A percentile compares a stretch with the other conserved stretches of the same genome.
phyloP scores from a whole-genome alignment of 2,113 vertebrate genomes.

The Hirundichthys speculiger region DNA sequence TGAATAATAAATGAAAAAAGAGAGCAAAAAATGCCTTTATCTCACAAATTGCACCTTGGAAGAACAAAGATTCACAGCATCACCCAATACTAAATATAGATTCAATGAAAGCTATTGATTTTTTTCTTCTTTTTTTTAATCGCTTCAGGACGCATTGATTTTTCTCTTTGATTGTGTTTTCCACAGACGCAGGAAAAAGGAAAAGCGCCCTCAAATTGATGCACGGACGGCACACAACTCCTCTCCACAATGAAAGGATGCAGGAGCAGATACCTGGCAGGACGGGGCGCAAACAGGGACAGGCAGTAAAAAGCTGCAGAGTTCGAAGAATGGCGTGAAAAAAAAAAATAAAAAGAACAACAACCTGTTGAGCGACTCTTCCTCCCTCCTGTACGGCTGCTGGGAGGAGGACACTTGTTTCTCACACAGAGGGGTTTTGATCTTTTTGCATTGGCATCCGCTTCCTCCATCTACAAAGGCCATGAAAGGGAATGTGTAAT shows the following conservation, averaged over 20 bases:
- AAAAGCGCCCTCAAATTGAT: slow-evolving; percentile 51
- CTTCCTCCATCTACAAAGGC: slow-evolving; percentile 87
- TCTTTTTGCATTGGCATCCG: slow-evolving; percentile 86
- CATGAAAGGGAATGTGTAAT: slow-evolving; percentile 83
- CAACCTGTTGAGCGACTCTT: slow-evolving; percentile 87
- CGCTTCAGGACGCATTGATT: slow-evolving; percentile 75
- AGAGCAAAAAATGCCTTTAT: slow-evolving; percentile 15
- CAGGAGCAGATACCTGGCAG: slow-evolving; percentile 61
- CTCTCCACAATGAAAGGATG: slow-evolving; percentile 44
- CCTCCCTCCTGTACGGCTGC: slow-evolving; percentile 77
- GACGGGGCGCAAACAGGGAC: slow-evolving; percentile 50
- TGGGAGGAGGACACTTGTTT: slow-evolving; percentile 83
- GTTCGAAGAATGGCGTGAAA: slow-evolving; percentile 34
- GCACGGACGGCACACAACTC: slow-evolving; percentile 2
- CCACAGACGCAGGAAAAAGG: slow-evolving; percentile 55
- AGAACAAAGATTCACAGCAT: slow-evolving; percentile 43
- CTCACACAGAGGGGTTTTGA: slow-evolving; percentile 84
- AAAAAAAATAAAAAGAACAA: too few species aligned
- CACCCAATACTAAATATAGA: slow-evolving; percentile 62
- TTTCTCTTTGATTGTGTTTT: slow-evolving; percentile 72
- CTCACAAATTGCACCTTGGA: slow-evolving; percentile 27
- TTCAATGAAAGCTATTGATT: slow-evolving; percentile 69
- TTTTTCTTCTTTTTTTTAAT: slow-evolving; percentile 35
- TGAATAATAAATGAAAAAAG: slow-evolving; percentile 45
- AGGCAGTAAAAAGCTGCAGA: slow-evolving; percentile 20